Evolutionary conservation across 1,140 invertebrate genomes (phyloP).

Genomic region (Drosophila virilis): DNA sequence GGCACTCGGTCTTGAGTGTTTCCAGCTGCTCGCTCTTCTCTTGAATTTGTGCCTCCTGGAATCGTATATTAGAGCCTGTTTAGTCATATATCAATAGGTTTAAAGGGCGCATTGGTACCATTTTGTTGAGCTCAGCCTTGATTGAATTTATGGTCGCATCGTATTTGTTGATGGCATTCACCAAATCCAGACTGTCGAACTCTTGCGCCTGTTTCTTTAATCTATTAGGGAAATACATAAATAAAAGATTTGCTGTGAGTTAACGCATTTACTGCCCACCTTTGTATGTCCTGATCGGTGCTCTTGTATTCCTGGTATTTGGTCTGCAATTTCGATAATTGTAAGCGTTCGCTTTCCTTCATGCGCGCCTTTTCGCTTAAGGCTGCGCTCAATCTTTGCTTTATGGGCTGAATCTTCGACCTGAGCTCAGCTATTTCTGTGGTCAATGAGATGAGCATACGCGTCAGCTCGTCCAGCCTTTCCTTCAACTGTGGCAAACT

Average conservation of each 20-base stretch:
- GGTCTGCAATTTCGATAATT: slow-evolving; percentile 58
- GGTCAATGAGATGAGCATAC: slow-evolving; percentile 83
- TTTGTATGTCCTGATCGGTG: slow-evolving; percentile 80
- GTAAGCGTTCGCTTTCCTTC: slow-evolving; percentile 84
- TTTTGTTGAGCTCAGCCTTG: slow-evolving; percentile 37
- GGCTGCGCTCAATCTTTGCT: slow-evolving; percentile 80
- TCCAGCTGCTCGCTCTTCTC: slow-evolving; percentile 74
- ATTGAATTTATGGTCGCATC: slow-evolving; percentile 46
- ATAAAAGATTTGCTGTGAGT: neutral
- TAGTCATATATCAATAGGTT: neutral
- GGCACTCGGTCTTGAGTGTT: slow-evolving; percentile 87
- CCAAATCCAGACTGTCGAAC: slow-evolving; percentile 55
- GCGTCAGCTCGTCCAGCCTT: slow-evolving; percentile 48
- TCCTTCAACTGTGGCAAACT: slow-evolving; percentile 79
- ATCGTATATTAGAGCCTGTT: neutral
- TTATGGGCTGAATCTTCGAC: slow-evolving; percentile 83
- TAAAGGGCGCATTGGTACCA: slow-evolving; percentile 37
- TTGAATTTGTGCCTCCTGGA: slow-evolving; percentile 51
- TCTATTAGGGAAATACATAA: slow-evolving; percentile 19
- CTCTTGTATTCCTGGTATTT: slow-evolving; percentile 83
- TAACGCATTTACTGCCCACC: slow-evolving; percentile 11
- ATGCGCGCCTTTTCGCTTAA: slow-evolving; percentile 83
- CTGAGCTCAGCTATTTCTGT: slow-evolving; percentile 72
- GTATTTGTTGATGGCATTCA: slow-evolving; percentile 43
- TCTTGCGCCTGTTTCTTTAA: slow-evolving; percentile 55